Evolutionary conservation across 2,797 vertebrate species (phyloP).

Genomic region (Sylvilagus floridanus): DNA sequence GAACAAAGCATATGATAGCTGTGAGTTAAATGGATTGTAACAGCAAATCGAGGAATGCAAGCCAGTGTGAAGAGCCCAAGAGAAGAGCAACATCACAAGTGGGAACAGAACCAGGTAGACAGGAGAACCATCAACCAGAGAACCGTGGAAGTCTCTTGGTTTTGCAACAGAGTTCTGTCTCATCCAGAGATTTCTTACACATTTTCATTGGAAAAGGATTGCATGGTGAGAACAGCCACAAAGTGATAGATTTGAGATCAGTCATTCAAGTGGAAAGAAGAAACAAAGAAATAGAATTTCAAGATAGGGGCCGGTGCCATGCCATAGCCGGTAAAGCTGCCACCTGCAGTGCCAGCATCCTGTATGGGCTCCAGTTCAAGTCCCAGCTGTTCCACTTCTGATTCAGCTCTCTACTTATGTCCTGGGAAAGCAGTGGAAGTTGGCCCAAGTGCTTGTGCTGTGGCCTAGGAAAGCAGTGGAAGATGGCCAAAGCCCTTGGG

Average conservation of each 20-base stretch:
- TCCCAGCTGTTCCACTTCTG: too few relatives aligned
- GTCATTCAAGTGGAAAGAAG: not conserved
- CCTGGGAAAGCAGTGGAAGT: too few relatives aligned
- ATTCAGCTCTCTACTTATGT: too few relatives aligned
- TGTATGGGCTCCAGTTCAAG: too few relatives aligned
- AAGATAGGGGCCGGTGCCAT: not conserved
- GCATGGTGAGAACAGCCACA: not conserved
- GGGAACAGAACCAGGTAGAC: not conserved
- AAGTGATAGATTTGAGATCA: not conserved
- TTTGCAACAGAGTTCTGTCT: not conserved
- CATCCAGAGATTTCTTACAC: not conserved
- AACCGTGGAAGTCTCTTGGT: not conserved
- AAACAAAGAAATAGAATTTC: not conserved
- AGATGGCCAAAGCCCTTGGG: too few relatives aligned
- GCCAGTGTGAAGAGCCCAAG: not conserved
- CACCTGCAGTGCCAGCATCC: too few relatives aligned
- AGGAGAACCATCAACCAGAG: not conserved
- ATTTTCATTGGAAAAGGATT: slow-evolving; percentile 13
- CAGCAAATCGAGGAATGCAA: not conserved
- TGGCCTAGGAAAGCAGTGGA: too few relatives aligned
- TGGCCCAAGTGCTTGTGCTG: too few relatives aligned
- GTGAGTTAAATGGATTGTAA: not conserved
- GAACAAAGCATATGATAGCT: not conserved
- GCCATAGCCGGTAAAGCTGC: too few relatives aligned
- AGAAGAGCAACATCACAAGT: not conserved